phyloP scores from a whole-genome alignment of 2,113 vertebrate genomes.

The Otocyon megalotis region DNA sequence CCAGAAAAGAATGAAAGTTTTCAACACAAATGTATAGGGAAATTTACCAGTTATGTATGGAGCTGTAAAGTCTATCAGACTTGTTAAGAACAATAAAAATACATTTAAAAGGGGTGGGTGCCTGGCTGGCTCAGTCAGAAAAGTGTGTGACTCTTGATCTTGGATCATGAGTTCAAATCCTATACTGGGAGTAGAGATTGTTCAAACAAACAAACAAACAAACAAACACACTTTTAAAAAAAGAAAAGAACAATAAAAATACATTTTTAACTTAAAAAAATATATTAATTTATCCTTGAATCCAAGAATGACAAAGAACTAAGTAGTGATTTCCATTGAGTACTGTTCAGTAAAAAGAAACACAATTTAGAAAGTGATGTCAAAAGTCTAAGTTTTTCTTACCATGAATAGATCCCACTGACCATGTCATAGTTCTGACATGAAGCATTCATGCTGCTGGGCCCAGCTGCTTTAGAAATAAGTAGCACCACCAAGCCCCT shows the following conservation, averaged over 20 bases:
- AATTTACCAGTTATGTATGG: background rate
- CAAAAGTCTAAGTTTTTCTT: slow-evolving; percentile 73
- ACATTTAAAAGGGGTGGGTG: background rate
- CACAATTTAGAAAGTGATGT: background rate
- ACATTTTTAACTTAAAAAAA: slow-evolving; percentile 14
- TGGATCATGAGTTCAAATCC: background rate
- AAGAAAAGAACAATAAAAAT: slow-evolving; percentile 21
- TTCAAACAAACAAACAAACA: background rate
- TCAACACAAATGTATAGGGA: background rate
- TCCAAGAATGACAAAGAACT: background rate
- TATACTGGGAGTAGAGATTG: background rate
- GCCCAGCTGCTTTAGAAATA: slow-evolving; percentile 97
- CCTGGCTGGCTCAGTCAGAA: background rate
- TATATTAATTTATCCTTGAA: slow-evolving; percentile 50
- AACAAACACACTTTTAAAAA: background rate
- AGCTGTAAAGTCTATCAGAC: background rate
- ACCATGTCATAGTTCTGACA: slow-evolving; percentile 92
- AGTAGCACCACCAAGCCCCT: slow-evolving; percentile 95
- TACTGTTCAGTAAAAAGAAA: slow-evolving; percentile 32
- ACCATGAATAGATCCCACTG: slow-evolving; percentile 98
- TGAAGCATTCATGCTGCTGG: slow-evolving; percentile 83
- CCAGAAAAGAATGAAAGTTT: slow-evolving; percentile 46
- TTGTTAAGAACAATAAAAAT: background rate
- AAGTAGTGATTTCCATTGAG: background rate
- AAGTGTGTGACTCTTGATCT: background rate